Evolutionary conservation across 2,888 invertebrate species (phyloP).

Genomic region (Ochropleura plecta): DNA sequence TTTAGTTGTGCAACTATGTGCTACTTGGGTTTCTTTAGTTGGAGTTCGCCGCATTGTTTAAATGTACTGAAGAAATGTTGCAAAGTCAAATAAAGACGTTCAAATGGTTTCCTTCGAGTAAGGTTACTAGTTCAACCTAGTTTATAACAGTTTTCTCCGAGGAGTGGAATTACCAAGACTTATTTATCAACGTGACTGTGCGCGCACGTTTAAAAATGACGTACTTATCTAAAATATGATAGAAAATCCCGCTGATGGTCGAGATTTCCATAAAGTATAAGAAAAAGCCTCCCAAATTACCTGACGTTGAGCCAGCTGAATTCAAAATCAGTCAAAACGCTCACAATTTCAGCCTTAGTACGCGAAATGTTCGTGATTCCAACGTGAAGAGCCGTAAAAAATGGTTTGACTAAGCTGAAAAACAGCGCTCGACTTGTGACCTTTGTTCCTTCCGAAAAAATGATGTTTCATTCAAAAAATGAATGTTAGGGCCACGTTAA

Average conservation of each 20-base stretch:
- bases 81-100: conserved; percentile 48
- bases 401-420: conserved; percentile 54
- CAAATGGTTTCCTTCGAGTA: conserved; percentile 21
- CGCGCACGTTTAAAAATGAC: conserved; percentile 46
- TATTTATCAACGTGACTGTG: conserved; percentile 26
- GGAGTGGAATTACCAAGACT: background rate
- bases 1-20: conserved; percentile 54
- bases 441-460: conserved; percentile 57
- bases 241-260: conserved; percentile 36
- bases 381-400: conserved; percentile 46
- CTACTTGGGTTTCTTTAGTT: conserved; percentile 44
- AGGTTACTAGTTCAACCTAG: conserved; percentile 7
- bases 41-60: conserved; percentile 49
- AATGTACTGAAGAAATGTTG: conserved; percentile 30
- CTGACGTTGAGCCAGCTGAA: conserved; percentile 61
- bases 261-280: conserved; percentile 58
- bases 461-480: conserved; percentile 62
- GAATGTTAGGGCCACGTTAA: conserved; percentile 65
- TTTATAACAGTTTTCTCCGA: conserved; percentile 16
- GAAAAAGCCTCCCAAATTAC: conserved; percentile 59
- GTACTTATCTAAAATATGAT: conserved; percentile 49
- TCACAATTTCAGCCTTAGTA: conserved; percentile 42
- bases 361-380: conserved; percentile 43
- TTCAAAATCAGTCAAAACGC: conserved; percentile 61
- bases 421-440: conserved; percentile 52